Conservation (phyloP, 2,888 invertebrate species). For the Cheilosia pagana region DNA sequence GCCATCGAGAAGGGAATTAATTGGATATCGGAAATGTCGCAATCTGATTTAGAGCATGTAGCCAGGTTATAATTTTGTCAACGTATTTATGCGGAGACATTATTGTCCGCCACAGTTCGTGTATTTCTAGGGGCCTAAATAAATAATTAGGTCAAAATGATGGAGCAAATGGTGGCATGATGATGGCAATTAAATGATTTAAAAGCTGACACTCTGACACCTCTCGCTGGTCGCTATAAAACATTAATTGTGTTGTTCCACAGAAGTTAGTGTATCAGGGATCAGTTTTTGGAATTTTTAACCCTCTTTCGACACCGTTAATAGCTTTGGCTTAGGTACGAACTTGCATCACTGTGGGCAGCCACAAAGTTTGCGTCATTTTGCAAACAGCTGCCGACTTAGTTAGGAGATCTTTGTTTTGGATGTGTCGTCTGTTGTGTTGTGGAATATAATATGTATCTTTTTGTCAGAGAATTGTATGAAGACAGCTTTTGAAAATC, state of each 20-base stretch:
- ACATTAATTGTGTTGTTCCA: conserved; percentile 28
- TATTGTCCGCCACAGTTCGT: conserved; percentile 33
- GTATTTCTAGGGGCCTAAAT: neutral
- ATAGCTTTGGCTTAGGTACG: too few relatives aligned
- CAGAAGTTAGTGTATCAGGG: too few relatives aligned
- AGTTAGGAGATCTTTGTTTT: too few relatives aligned
- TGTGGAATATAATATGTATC: too few relatives aligned
- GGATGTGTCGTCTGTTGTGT: too few relatives aligned
- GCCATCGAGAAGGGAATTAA: conserved; percentile 46
- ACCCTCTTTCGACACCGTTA: too few relatives aligned
- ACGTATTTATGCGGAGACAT: conserved; percentile 13
- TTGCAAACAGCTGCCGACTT: too few relatives aligned
- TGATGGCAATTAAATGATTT: conserved; percentile 52
- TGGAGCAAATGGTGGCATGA: neutral
- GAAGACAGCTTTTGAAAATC: too few relatives aligned
- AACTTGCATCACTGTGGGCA: too few relatives aligned
- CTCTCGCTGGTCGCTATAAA: conserved; percentile 13
- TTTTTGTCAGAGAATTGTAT: too few relatives aligned
- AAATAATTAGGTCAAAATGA: conserved; percentile 37
- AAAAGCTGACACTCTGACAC: conserved; percentile 42
- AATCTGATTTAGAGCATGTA: conserved; percentile 65
- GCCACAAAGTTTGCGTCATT: too few relatives aligned
- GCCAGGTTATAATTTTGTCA: conserved; percentile 65
- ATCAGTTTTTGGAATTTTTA: too few relatives aligned
- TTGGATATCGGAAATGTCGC: conserved; percentile 66